Evolutionary conservation across 2,113 vertebrate species (phyloP), one percentile per base, ranked within the genome.

Genomic region (Rana temporaria): DNA sequence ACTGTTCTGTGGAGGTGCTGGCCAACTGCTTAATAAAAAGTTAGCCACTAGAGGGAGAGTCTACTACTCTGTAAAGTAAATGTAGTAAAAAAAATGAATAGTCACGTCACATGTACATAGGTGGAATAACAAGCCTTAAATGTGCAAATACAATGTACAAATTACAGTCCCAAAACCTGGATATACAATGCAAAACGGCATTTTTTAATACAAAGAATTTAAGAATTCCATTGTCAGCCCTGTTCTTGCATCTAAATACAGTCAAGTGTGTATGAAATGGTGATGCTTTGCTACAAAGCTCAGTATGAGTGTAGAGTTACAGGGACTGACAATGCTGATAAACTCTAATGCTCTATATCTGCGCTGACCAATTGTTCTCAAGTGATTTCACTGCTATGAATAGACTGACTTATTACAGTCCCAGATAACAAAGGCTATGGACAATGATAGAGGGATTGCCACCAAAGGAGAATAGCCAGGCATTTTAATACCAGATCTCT

Each of bases 381-480:
- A n/a, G 84, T 91, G 89, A 91, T 89, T 87, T 91, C 89, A 91
- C 88, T 9, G 79, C 89, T 91, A 90, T 88, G 89, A 89, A 88
- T 91, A 91, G 89, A 84, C 0, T 68, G 73, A 85, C 77, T 87
- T 84, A 91, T 90, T 90, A 57, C 34, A 90, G 89, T 91, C 88
- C 87, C 87, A 85, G 87, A 86, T 85, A 81, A 91, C 90, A 91
- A 91, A 91, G 88, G 85, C 84, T 78, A 32, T 65, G 9, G 64
- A 77, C 76, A 67, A 42, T 87, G 80, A 74, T 85, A 71, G 73
- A 78, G 81, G 19, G 79, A 2, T 67, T 34, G 84, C 81, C 0
- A 63, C 84, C 22, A 24, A 79, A 84, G 64, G 87, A 85, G 87
- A 86, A 84, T 2, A 16, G 86, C 87, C 89, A 89, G 87, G 87